Percentiles rank a stretch among this genome's conserved stretches.
These are phyloP conservation scores for Acrossocheilus wenchowensis DNA, from an alignment of 2,797 vertebrate species.

Conservation along the genomic window DNA sequence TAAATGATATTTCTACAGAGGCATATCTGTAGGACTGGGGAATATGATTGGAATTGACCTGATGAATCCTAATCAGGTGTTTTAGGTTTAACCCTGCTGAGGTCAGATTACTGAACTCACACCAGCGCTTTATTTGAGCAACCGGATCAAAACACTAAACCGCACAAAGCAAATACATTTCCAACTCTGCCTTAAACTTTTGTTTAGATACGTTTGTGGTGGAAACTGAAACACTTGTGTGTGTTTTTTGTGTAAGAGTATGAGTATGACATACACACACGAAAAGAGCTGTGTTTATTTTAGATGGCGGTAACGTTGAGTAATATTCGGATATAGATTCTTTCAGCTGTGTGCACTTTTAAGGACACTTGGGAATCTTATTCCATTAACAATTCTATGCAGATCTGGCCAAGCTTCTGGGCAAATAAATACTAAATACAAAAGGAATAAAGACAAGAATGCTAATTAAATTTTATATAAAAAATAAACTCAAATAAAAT, in stretches of 20 bases:
- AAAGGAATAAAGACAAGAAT: neutral
- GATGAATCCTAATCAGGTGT: slow-evolving; percentile 86
- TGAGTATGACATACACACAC: neutral
- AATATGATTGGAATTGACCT: slow-evolving; percentile 78
- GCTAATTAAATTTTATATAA: neutral
- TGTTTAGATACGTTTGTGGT: neutral
- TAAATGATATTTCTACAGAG: slow-evolving; percentile 88
- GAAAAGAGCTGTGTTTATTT: neutral
- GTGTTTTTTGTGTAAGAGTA: neutral
- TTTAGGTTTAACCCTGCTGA: slow-evolving; percentile 78
- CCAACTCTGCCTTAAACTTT: neutral
- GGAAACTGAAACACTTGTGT: neutral
- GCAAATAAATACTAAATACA: neutral
- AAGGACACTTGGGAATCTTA: neutral
- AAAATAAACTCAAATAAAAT: neutral
- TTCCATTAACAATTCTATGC: neutral
- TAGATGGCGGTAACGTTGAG: neutral
- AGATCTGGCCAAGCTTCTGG: neutral
- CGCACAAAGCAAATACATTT: slow-evolving; percentile 13
- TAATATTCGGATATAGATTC: slow-evolving; percentile 2
- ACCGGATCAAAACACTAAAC: slow-evolving; percentile 29
- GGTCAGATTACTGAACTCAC: slow-evolving; percentile 43
- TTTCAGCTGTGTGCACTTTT: neutral
- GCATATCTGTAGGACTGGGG: slow-evolving; percentile 85
- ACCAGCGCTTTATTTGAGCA: slow-evolving; percentile 35